Conservation (phyloP, 2,888 invertebrate genomes). For the Eubasilissa splendida region DNA sequence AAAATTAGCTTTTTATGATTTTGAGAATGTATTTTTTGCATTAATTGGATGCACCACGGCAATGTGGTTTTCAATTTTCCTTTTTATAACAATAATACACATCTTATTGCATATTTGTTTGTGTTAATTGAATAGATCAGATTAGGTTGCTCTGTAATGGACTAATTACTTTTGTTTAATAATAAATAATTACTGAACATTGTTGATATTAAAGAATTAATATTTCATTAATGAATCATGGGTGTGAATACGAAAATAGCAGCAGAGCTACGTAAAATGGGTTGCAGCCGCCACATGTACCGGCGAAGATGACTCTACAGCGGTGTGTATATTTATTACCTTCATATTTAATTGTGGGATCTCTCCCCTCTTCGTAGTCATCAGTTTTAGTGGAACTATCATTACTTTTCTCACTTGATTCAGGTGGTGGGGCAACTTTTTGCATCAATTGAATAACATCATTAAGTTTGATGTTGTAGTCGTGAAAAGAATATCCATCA, state of each 20-base stretch:
- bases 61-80: too few species aligned
- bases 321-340: conserved; percentile 26
- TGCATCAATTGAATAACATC: conserved; percentile 82
- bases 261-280: background rate
- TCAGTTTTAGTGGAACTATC: conserved; percentile 58
- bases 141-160: too few species aligned
- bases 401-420: conserved; percentile 55
- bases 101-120: too few species aligned
- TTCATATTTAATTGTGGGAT: conserved; percentile 38
- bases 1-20: too few species aligned
- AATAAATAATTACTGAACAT: too few species aligned
- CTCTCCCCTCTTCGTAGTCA: conserved; percentile 60
- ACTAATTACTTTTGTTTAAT: too few species aligned
- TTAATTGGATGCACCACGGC: too few species aligned
- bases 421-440: conserved; percentile 60
- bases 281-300: background rate
- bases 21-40: too few species aligned
- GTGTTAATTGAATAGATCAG: too few species aligned
- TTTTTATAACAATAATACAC: too few species aligned
- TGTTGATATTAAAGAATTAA: too few species aligned
- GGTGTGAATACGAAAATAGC: background rate
- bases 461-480: conserved; percentile 83
- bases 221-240: too few species aligned
- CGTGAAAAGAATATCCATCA: conserved; percentile 81
- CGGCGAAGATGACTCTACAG: background rate